These are phyloP conservation scores for Solen grandis DNA, from an alignment of 1,140 invertebrate genomes.

Conservation along the genomic window DNA sequence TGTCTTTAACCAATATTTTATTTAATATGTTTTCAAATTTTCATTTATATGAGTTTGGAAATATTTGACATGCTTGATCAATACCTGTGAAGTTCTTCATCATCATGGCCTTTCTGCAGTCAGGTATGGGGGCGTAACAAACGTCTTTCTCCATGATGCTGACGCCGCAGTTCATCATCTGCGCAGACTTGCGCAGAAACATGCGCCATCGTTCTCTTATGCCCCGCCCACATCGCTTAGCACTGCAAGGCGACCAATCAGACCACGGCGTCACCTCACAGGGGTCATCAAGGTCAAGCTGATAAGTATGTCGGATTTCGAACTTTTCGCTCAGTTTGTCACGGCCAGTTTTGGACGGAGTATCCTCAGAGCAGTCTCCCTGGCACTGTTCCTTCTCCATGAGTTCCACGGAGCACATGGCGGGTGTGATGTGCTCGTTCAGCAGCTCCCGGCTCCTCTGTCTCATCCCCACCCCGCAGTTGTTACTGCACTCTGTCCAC, in stretches of 20 bases:
- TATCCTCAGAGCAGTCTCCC: slow-evolving; percentile 67
- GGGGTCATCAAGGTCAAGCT: slow-evolving; percentile 60
- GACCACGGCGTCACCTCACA: slow-evolving; percentile 84
- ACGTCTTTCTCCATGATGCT: slow-evolving; percentile 74
- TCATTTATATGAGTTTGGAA: too few species aligned
- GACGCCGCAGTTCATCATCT: slow-evolving; percentile 66
- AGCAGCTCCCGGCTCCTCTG: slow-evolving; percentile 82
- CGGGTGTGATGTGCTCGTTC: slow-evolving; percentile 80
- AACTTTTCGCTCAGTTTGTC: slow-evolving; percentile 76
- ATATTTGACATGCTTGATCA: too few species aligned
- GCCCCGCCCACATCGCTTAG: slow-evolving; percentile 82
- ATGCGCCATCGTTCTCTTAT: slow-evolving; percentile 74
- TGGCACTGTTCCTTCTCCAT: slow-evolving; percentile 79
- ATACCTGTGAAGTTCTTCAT: slow-evolving; percentile 78
- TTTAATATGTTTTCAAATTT: too few species aligned
- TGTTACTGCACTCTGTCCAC: slow-evolving; percentile 84
- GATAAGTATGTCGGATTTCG: slow-evolving; percentile 68
- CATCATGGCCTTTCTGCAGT: slow-evolving; percentile 75
- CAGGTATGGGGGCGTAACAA: slow-evolving; percentile 69
- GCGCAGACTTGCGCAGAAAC: slow-evolving; percentile 66
- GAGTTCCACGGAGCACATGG: slow-evolving; percentile 80
- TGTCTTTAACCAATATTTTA: too few species aligned
- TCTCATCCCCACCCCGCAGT: slow-evolving; percentile 83
- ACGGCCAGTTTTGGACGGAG: slow-evolving; percentile 71
- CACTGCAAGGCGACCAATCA: slow-evolving; percentile 85